Evolutionary conservation across 2,797 vertebrate species (phyloP).

Genomic region (Halcyon leucocephala): DNA sequence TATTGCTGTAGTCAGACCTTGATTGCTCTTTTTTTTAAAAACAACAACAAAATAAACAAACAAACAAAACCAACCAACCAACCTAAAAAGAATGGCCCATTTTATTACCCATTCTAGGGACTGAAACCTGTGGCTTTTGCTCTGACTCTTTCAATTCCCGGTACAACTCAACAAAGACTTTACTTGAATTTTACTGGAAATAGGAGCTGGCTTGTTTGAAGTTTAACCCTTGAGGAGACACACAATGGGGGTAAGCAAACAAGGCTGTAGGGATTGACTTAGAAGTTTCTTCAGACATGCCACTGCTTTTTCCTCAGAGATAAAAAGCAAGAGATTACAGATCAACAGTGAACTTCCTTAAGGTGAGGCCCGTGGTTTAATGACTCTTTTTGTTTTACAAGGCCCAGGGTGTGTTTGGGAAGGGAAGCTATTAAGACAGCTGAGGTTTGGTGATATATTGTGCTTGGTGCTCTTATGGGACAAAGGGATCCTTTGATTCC

Average conservation of each 20-base stretch:
- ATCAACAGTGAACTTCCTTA: slow-evolving; percentile 36
- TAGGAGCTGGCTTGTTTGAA: slow-evolving; percentile 31
- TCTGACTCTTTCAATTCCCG: not conserved
- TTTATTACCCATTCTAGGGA: not conserved
- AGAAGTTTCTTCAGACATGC: not conserved
- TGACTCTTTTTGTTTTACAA: slow-evolving; percentile 11
- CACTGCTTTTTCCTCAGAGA: slow-evolving; percentile 5
- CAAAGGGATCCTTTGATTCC: slow-evolving; percentile 27
- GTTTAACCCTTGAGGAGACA: not conserved
- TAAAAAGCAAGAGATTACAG: slow-evolving; percentile 24
- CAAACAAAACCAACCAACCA: not conserved
- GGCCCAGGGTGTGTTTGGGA: slow-evolving; percentile 6
- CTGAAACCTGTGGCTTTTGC: not conserved
- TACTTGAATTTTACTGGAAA: slow-evolving; percentile 2
- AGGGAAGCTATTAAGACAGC: slow-evolving; percentile 34
- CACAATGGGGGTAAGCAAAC: not conserved
- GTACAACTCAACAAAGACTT: not conserved
- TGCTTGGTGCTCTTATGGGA: not conserved
- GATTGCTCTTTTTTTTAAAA: not conserved
- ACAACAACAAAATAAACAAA: not conserved
- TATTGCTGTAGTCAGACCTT: not conserved
- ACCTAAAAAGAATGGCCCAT: not conserved
- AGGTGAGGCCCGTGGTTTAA: not conserved
- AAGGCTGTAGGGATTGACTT: not conserved
- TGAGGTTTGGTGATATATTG: slow-evolving; percentile 5